Base-by-base conservation (phyloP, 64 coral and sea anemone species). In the Hydrozoanthus tunicans region DNA sequence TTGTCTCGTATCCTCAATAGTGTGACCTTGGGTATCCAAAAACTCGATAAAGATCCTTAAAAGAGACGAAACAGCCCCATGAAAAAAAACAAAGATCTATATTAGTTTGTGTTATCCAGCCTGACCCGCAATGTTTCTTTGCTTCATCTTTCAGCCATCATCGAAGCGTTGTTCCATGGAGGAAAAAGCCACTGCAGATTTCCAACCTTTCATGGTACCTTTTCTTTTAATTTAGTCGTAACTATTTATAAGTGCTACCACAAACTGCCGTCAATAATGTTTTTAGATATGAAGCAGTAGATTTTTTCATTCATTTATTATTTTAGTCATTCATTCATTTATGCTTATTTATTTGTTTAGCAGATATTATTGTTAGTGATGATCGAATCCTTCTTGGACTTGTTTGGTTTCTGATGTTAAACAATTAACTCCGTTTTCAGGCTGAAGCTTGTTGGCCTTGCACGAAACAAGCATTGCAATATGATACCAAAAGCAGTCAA, bases 401-500 rank as follows among this genome's bases (percentile, higher is more conserved):
- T 43, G 32, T 43, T 43, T 43, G 32, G 32, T 43, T 0, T 1
- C 32, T 43, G 32, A 43, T 43, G 32, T 43, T 43, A 43, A 43
- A 43, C 32, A 43, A 43, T 64, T 24, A 53, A 51, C 17, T 5
- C 13, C 63, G 4, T 13, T 43, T 74, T 0, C 51, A 96, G 94
- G 91, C 78, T 99, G 53, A 99, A 70, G 72, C 72, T 99, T 11
- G 86, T 86, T 56, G 97, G 97, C 17, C 94, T 99, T 9, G 77
- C 91, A 13, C 91, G 95, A 85, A 91, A 66, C 71, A 94, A 92
- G 27, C 91, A 95, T 51, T 86, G 79, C 32, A 95, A 95, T 60
- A 91, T 99, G 80, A 10, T 99, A 43, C 97, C 97, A 4, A 99
- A 95, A 27, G 93, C 97, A 85, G 94, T 99, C 0, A 91, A 94